Percentiles rank a stretch among this genome's conserved stretches.
Conservation (phyloP, 2,888 invertebrate species). For the Cephus pygmeus region DNA sequence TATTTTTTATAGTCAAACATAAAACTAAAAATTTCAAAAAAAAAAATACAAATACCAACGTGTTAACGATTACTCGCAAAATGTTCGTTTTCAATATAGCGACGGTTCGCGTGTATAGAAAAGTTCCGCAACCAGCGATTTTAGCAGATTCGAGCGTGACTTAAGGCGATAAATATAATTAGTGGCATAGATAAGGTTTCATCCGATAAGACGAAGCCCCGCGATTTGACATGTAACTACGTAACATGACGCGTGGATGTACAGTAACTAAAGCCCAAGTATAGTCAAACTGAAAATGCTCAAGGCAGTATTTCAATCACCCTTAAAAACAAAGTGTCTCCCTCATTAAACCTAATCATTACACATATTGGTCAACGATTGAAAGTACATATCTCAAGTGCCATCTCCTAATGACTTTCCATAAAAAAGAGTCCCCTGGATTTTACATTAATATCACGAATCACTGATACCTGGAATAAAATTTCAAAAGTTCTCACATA, state of each 20-base stretch:
- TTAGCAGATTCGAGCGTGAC: background rate
- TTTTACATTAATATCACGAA: background rate
- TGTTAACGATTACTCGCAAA: background rate
- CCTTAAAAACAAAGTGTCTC: too few species aligned
- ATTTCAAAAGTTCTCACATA: background rate
- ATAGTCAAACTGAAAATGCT: background rate
- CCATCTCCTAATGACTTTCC: background rate
- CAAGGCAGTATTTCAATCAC: background rate
- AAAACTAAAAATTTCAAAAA: too few species aligned
- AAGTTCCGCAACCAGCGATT: background rate
- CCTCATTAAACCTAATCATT: background rate
- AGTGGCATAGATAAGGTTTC: constrained; percentile 49
- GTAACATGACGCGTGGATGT: background rate
- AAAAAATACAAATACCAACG: background rate
- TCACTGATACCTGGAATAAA: background rate
- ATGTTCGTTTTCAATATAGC: background rate
- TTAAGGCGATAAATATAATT: constrained; percentile 54
- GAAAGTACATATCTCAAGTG: background rate
- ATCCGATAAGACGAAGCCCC: constrained; percentile 57
- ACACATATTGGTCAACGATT: background rate
- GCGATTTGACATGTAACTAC: constrained; percentile 7
- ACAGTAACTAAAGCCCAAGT: background rate
- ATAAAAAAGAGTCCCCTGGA: background rate
- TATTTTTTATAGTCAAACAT: too few species aligned
- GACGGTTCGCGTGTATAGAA: background rate